Percentiles rank a stretch among this genome's conserved stretches.
These are phyloP conservation scores for Pseudoips prasinana DNA, from an alignment of 2,888 invertebrate species.

Conservation along the genomic window DNA sequence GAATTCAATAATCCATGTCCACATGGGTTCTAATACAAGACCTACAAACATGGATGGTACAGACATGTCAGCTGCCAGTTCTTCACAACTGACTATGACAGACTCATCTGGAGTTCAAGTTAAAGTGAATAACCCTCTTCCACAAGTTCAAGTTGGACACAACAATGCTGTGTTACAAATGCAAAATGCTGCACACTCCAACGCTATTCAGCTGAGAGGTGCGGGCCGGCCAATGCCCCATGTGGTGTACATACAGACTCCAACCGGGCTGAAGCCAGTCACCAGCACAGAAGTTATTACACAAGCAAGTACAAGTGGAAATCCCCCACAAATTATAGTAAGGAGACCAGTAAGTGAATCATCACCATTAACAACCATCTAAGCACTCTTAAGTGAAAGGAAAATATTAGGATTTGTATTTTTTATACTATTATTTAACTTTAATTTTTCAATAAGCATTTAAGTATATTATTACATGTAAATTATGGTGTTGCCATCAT, in stretches of 20 bases:
- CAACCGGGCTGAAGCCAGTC: conserved; percentile 73
- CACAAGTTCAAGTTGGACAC: conserved; percentile 67
- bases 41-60: conserved; percentile 56
- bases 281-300: conserved; percentile 72
- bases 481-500: too few species aligned
- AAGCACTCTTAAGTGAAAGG: conserved; percentile 16
- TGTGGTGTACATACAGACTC: conserved; percentile 83
- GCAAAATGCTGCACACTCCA: conserved; percentile 57
- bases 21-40: conserved; percentile 68
- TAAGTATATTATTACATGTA: too few species aligned
- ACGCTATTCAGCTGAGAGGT: conserved; percentile 66
- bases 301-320: conserved; percentile 74
- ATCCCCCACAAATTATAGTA: conserved; percentile 77
- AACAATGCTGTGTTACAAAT: conserved; percentile 64
- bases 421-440: too few species aligned
- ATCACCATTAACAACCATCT: conserved; percentile 35
- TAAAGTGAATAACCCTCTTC: conserved; percentile 58
- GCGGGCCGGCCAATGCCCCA: conserved; percentile 72
- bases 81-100: conserved; percentile 59
- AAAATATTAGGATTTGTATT: conserved; percentile 20
- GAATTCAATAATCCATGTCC: conserved; percentile 72
- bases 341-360: conserved; percentile 74
- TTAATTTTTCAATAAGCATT: too few species aligned
- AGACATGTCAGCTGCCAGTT: conserved; percentile 59
- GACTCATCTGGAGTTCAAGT: conserved; percentile 60